These are phyloP conservation scores for Drosophila peninsularis DNA, from an alignment of 2,888 invertebrate genomes.

Conservation along the genomic window DNA sequence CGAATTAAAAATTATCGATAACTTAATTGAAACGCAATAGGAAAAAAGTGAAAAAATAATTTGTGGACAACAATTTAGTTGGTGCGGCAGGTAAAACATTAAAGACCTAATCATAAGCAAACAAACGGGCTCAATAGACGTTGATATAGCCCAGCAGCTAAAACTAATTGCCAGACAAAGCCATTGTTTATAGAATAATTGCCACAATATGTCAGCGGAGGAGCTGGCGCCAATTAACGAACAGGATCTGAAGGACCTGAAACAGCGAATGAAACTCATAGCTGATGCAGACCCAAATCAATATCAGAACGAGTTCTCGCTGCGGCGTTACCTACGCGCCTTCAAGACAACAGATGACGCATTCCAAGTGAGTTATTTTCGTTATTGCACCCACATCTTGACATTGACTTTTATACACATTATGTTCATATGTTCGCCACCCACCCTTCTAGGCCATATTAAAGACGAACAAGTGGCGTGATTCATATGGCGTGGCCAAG, in stretches of 20 bases:
- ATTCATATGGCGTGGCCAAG: constrained; percentile 89
- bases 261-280: constrained; percentile 90
- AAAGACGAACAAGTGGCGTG: constrained; percentile 92
- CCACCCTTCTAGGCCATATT: constrained; percentile 87
- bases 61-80: constrained; percentile 26
- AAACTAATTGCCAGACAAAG: neutral
- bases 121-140: neutral
- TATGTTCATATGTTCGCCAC: constrained; percentile 4
- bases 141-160: neutral
- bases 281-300: constrained; percentile 90
- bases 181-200: constrained; percentile 24
- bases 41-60: constrained; percentile 50
- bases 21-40: constrained; percentile 50
- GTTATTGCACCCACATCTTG: constrained; percentile 38
- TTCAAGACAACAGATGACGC: constrained; percentile 90
- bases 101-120: constrained; percentile 3
- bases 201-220: constrained; percentile 82
- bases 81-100: constrained; percentile 15
- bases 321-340: constrained; percentile 89
- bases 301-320: constrained; percentile 90
- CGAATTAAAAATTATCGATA: constrained; percentile 38
- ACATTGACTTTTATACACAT: constrained; percentile 43
- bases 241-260: constrained; percentile 88
- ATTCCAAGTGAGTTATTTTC: constrained; percentile 87
- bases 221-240: constrained; percentile 86